A percentile compares a stretch with the other conserved stretches of the same genome.
Evolutionary conservation across 2,113 vertebrate species (phyloP).

Genomic region (Nibea albiflora): DNA sequence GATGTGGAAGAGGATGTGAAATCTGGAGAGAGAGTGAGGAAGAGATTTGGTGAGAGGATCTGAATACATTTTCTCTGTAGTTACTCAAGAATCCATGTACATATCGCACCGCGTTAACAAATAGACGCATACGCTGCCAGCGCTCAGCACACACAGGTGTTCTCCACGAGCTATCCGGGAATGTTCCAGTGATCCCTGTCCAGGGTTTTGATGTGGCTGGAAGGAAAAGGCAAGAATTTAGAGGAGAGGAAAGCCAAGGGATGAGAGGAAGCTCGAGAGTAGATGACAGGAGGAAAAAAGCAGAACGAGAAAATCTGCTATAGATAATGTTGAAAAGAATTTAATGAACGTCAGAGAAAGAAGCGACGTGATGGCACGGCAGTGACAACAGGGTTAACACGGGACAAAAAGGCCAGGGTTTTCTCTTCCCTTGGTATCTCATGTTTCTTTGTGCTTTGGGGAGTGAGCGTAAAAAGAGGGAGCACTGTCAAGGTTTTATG

Average conservation of each 20-base stretch:
- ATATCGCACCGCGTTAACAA: slow-evolving; percentile 79
- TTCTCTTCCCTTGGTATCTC: slow-evolving; percentile 74
- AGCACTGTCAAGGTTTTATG: slow-evolving; percentile 76
- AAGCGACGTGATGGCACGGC: slow-evolving; percentile 37
- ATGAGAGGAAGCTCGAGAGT: slow-evolving; percentile 56
- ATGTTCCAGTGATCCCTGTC: slow-evolving; percentile 78
- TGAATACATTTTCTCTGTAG: slow-evolving; percentile 75
- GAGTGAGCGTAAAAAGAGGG: slow-evolving; percentile 67
- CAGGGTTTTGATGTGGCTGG: slow-evolving; percentile 82
- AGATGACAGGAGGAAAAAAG: slow-evolving; percentile 49
- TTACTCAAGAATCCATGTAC: slow-evolving; percentile 79
- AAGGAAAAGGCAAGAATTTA: slow-evolving; percentile 71
- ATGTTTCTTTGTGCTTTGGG: slow-evolving; percentile 76
- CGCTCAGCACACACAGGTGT: slow-evolving; percentile 77
- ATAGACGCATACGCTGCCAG: slow-evolving; percentile 69
- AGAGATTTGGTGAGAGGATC: slow-evolving; percentile 71
- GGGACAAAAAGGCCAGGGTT: slow-evolving; percentile 61
- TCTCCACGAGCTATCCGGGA: slow-evolving; percentile 73
- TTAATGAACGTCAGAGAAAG: slow-evolving; percentile 50
- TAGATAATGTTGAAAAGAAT: slow-evolving; percentile 51
- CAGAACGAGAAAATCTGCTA: slow-evolving; percentile 27
- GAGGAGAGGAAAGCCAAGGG: slow-evolving; percentile 64
- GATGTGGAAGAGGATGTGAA: slow-evolving; percentile 81
- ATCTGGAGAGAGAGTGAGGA: slow-evolving; percentile 79
- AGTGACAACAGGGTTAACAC: slow-evolving; percentile 61